phyloP scores from a whole-genome alignment of 1,140 invertebrate genomes.

The Fopius arisanus region DNA sequence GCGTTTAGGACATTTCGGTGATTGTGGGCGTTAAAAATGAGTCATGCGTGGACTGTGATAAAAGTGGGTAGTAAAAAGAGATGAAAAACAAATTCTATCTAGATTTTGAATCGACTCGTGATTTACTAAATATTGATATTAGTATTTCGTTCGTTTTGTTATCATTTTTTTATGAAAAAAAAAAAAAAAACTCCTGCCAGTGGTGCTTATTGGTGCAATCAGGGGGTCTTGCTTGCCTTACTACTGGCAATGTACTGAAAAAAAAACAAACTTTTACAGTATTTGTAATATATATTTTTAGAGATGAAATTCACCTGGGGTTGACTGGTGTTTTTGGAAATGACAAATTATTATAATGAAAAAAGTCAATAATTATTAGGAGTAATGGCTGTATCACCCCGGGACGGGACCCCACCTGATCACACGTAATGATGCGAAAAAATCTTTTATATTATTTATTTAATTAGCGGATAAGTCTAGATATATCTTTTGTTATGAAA shows the following conservation, averaged over 20 bases:
- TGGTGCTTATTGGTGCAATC: constrained; percentile 42
- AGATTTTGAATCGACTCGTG: constrained; percentile 32
- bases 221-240: constrained; percentile 20
- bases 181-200: constrained; percentile 38
- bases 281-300: constrained; percentile 36
- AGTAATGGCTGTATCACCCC: not conserved
- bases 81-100: constrained; percentile 33
- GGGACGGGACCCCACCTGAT: not conserved
- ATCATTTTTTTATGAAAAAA: constrained; percentile 13
- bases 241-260: constrained; percentile 38
- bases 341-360: not conserved
- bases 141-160: not conserved
- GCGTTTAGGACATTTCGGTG: constrained; percentile 56
- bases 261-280: constrained; percentile 30
- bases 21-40: constrained; percentile 50
- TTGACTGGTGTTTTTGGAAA: constrained; percentile 1
- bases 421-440: not conserved
- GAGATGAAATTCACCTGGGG: constrained; percentile 18
- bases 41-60: constrained; percentile 65
- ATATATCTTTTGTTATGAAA: constrained; percentile 16
- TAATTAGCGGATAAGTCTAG: constrained; percentile 3
- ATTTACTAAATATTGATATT: constrained; percentile 27
- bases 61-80: constrained; percentile 53
- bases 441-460: constrained; percentile 15
- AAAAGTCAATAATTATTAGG: not conserved